Base-by-base conservation (phyloP, 2,113 vertebrate species). In the Pterocles burchelli region DNA sequence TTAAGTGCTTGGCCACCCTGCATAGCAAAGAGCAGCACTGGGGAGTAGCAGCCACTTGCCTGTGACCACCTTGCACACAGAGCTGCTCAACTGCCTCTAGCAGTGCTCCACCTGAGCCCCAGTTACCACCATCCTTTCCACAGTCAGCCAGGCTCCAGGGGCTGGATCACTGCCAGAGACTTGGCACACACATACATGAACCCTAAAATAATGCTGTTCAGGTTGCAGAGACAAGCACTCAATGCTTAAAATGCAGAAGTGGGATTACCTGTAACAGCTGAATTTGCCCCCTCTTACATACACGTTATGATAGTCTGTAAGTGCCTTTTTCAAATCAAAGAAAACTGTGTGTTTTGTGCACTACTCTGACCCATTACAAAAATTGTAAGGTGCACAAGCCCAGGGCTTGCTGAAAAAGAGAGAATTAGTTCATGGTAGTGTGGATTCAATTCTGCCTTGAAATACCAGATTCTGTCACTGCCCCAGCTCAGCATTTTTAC, bases 141-240 rank as follows among this genome's bases (percentile, higher is more conserved):
- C 2, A 13, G 33, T 0, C 67, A 31, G 5, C 28, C 31, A n/a
- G 9, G 2, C 1, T 1, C 45, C 2, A 0, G 13, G 19, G 33
- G 38, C 34, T 24, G 26, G 25, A 43, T 31, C 18, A 6, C 13
- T 0, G 1, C 11, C 51, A 2, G 6, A 84, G 13, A 34, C 20
- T 2, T 10, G 8, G 19, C 33, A 45, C 13, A 7, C 7, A 11
- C 2, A 1, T 17, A 25, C 67, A 18, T 5, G 6, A 84, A 36
- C 17, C 22, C 28, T 48, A 43, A 63, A 66, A 73, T 17, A 85
- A 67, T 2, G 4, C 24, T 51, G 6, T 28, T 57, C 52, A 22
- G 16, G 12, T 28, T 62, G 17, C 38, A 93, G 48, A 87, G 80
- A 72, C 6, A 48, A 81, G 20, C 7, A 51, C 6, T 82, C 22